phyloP scores from a whole-genome alignment of 1,140 invertebrate genomes.

The Diuraphis noxia region DNA sequence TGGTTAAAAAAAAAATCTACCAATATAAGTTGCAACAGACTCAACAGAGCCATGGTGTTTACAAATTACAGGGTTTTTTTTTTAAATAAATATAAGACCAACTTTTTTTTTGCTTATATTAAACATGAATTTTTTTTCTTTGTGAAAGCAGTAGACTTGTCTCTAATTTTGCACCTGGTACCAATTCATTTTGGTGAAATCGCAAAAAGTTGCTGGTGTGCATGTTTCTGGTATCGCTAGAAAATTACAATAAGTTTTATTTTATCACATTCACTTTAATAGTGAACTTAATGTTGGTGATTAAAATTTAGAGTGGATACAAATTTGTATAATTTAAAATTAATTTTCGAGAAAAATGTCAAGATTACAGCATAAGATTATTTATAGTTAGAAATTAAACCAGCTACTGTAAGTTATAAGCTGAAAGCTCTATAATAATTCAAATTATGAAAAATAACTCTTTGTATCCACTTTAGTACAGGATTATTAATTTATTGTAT shows the following conservation, averaged over 20 bases:
- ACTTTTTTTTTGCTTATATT: not conserved
- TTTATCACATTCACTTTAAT: not conserved
- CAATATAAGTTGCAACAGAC: not conserved
- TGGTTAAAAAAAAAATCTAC: not conserved
- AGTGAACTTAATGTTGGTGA: not conserved
- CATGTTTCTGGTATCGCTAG: not conserved
- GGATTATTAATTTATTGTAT: too few relatives aligned
- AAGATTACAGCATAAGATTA: not conserved
- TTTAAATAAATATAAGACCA: not conserved
- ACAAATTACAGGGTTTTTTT: not conserved
- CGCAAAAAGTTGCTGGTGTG: not conserved
- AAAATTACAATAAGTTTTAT: not conserved
- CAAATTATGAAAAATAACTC: too few relatives aligned
- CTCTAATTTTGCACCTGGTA: not conserved
- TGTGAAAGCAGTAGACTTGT: not conserved
- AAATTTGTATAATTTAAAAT: not conserved
- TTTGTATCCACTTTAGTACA: too few relatives aligned
- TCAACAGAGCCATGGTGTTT: not conserved
- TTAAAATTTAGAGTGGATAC: not conserved
- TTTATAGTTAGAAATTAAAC: not conserved
- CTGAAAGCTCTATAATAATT: not conserved
- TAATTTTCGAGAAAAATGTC: not conserved
- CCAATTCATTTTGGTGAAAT: not conserved
- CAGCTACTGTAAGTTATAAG: not conserved
- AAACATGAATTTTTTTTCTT: not conserved